Percentiles rank a stretch among this genome's conserved stretches.
phyloP scores from a whole-genome alignment of 2,797 vertebrate species.

The Eremophila alpestris region DNA sequence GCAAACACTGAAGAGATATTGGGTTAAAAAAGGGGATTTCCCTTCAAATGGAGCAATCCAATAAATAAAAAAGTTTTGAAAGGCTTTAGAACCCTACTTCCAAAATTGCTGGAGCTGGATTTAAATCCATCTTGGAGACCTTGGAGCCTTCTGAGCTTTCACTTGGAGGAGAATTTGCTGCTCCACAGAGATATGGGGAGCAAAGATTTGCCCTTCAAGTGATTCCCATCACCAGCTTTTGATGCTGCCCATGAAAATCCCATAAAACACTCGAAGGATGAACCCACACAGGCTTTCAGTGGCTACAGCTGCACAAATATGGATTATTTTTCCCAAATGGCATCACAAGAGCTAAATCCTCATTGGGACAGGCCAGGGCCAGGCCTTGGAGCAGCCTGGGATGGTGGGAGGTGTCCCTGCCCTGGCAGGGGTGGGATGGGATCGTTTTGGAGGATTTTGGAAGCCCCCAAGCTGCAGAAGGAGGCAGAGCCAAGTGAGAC shows the following conservation, averaged over 20 bases:
- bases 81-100: not conserved
- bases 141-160: not conserved
- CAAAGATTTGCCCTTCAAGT: not conserved
- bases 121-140: not conserved
- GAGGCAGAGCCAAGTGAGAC: not conserved
- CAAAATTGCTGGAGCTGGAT: not conserved
- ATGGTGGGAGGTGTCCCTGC: not conserved
- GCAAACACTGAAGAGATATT: not conserved
- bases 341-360: not conserved
- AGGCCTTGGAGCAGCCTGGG: not conserved
- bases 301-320: not conserved
- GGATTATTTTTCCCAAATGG: not conserved
- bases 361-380: not conserved
- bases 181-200: not conserved
- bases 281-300: not conserved
- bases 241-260: not conserved
- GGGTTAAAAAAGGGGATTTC: not conserved
- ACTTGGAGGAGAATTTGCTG: not conserved
- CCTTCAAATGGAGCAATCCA: not conserved
- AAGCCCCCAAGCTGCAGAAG: not conserved
- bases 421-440: not conserved
- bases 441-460: not conserved
- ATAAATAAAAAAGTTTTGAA: not conserved
- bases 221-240: not conserved
- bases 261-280: not conserved